Conservation (phyloP, 2,888 invertebrate species). For the Spialia ferax region DNA sequence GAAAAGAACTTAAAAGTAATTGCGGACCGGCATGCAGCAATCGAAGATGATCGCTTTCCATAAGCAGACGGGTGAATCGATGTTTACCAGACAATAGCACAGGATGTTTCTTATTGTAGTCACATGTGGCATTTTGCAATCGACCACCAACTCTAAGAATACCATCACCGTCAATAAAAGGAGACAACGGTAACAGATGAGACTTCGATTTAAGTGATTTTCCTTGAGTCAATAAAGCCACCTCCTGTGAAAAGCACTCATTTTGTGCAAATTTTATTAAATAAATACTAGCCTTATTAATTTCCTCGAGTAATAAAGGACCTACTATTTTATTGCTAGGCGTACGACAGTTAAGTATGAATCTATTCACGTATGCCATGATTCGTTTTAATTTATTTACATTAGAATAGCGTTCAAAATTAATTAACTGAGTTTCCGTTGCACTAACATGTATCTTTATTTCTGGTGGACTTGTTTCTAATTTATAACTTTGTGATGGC, state of each 20-base stretch:
- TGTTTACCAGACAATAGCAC: not conserved
- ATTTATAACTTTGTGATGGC: no score
- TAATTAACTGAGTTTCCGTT: no score
- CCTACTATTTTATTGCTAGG: no score
- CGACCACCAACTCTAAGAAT: not conserved
- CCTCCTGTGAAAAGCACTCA: not conserved
- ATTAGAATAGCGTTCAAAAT: no score
- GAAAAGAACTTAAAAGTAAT: no score
- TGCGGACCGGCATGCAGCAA: no score
- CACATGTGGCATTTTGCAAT: not conserved
- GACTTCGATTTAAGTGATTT: not conserved
- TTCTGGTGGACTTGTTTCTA: no score
- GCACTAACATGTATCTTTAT: no score
- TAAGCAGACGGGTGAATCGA: not conserved
- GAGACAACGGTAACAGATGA: not conserved
- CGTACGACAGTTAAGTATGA: no score
- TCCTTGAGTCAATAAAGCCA: not conserved
- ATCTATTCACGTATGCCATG: no score
- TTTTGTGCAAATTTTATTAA: not conserved
- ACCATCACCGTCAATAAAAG: not conserved
- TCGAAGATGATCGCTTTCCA: no score
- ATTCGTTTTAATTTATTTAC: no score
- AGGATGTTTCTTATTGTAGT: not conserved
- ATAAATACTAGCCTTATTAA: not conserved
- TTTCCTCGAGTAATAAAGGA: not conserved